A percentile compares a stretch with the other conserved stretches of the same genome.
These are phyloP conservation scores for Apamea anceps DNA, from an alignment of 2,888 invertebrate species.

Conservation along the genomic window DNA sequence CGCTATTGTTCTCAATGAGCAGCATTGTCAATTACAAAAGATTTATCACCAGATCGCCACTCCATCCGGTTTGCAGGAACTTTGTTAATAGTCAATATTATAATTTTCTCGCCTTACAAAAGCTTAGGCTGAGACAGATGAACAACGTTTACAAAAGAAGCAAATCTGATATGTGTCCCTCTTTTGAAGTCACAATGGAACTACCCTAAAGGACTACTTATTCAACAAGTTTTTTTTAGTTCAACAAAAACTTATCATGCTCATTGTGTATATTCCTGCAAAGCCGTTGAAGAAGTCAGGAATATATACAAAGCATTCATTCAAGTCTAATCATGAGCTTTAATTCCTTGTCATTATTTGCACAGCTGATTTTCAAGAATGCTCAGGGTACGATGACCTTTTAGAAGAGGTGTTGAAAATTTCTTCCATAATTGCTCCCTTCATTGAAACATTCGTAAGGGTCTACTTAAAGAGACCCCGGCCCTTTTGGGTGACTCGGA, in stretches of 20 bases:
- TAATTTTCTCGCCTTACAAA: constrained; percentile 69
- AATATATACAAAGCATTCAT: constrained; percentile 39
- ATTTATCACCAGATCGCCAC: constrained; percentile 50
- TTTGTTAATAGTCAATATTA: constrained; percentile 34
- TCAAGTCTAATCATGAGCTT: constrained; percentile 38
- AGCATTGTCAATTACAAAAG: constrained; percentile 54
- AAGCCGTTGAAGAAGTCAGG: constrained; percentile 55
- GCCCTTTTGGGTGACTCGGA: constrained; percentile 81
- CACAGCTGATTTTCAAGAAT: constrained; percentile 42
- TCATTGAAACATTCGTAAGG: constrained; percentile 85
- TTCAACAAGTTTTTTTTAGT: constrained; percentile 62
- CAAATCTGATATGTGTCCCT: constrained; percentile 68
- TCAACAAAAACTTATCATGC: constrained; percentile 48
- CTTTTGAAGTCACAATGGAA: constrained; percentile 68
- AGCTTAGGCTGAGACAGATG: constrained; percentile 69
- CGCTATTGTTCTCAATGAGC: constrained; percentile 46
- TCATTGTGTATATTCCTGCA: constrained; percentile 48
- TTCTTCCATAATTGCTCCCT: constrained; percentile 85
- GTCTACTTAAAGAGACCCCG: constrained; percentile 81
- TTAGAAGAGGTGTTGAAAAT: constrained; percentile 81
- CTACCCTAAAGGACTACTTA: constrained; percentile 64
- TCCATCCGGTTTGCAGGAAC: constrained; percentile 51
- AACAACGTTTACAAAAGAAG: constrained; percentile 70
- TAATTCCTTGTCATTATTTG: constrained; percentile 39
- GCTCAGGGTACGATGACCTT: constrained; percentile 71